Evolutionary conservation across 2,888 invertebrate species (phyloP).

Genomic region (Psylliodes chrysocephalus): DNA sequence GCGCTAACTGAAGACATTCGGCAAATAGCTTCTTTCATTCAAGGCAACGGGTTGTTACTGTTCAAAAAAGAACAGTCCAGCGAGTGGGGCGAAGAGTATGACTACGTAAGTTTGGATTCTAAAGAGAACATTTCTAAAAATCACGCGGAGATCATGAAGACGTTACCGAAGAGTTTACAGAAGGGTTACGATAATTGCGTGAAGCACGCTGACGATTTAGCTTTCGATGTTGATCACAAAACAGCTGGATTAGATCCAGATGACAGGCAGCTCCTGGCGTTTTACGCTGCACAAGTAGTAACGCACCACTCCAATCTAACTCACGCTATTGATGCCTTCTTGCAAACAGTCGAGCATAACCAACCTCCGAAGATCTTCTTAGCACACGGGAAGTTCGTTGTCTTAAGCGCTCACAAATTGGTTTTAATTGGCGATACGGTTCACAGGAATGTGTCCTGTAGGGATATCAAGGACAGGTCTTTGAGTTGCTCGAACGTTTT

Average conservation of each 20-base stretch:
- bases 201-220: constrained; percentile 75
- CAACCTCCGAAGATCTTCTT: constrained; percentile 94
- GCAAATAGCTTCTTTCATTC: constrained; percentile 90
- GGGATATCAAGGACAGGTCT: constrained; percentile 78
- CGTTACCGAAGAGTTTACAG: constrained; percentile 77
- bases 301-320: constrained; percentile 86
- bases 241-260: constrained; percentile 71
- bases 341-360: constrained; percentile 90
- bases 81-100: constrained; percentile 86
- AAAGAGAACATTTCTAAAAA: constrained; percentile 77
- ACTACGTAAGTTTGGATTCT: constrained; percentile 88
- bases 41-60: constrained; percentile 82
- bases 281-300: constrained; percentile 88
- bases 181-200: constrained; percentile 81
- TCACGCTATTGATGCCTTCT: constrained; percentile 91
- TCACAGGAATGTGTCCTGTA: constrained; percentile 82
- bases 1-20: constrained; percentile 90
- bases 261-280: constrained; percentile 85
- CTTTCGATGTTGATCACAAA: constrained; percentile 68
- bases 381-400: constrained; percentile 93
- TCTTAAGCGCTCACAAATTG: constrained; percentile 91
- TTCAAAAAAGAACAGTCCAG: constrained; percentile 74
- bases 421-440: constrained; percentile 95
- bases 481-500: constrained; percentile 82
- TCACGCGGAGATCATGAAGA: constrained; percentile 78